A percentile compares a stretch with the other conserved stretches of the same genome.
phyloP scores from a whole-genome alignment of 2,113 vertebrate species.

The Tachysurus vachellii region DNA sequence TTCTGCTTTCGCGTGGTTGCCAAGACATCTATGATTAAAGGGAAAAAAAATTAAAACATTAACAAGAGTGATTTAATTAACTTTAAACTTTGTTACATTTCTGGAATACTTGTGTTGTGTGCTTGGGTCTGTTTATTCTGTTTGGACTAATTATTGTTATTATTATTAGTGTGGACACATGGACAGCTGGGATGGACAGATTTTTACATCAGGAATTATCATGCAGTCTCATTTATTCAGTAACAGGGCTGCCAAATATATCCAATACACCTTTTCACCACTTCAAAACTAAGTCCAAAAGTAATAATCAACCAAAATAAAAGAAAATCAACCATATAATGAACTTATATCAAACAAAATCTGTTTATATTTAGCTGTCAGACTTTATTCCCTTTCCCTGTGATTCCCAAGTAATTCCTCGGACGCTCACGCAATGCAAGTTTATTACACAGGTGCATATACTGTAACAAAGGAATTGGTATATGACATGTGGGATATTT shows the following conservation, averaged over 20 bases:
- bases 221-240: not conserved
- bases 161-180: not conserved
- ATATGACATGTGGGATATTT: not conserved
- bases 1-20: conserved; percentile 76
- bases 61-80: not conserved
- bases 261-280: not conserved
- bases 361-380: not conserved
- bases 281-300: not conserved
- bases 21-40: conserved; percentile 70
- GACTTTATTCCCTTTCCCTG: not conserved
- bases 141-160: not conserved
- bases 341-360: not conserved
- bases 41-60: conserved; percentile 12
- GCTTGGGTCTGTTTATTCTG: not conserved
- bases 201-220: not conserved
- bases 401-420: not conserved
- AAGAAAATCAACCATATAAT: no score
- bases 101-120: not conserved
- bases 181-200: not conserved
- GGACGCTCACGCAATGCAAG: not conserved
- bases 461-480: no score
- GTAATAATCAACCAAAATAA: not conserved
- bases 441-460: not conserved
- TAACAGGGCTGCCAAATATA: not conserved
- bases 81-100: not conserved